Evolutionary conservation across 2,113 vertebrate genomes (phyloP).

Genomic region (Barnardius zonarius): DNA sequence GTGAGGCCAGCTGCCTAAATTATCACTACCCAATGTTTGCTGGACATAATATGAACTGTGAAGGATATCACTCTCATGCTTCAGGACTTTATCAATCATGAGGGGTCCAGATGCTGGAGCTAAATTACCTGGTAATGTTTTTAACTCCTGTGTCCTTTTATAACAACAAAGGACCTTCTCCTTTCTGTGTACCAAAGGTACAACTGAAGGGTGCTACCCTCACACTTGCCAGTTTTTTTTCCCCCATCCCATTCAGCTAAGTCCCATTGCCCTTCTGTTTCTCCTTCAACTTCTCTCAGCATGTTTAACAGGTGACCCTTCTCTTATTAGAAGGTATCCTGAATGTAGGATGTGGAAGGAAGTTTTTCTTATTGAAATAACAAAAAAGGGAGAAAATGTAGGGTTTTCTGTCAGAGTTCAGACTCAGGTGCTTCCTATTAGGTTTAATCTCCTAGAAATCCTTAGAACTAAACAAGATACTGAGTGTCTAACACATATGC

Average conservation of each 20-base stretch:
- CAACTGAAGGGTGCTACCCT: neutral
- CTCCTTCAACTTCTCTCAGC: neutral
- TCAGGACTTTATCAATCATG: neutral
- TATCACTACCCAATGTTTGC: rapidly evolving
- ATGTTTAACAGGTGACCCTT: neutral
- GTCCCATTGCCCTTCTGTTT: neutral
- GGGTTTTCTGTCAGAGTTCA: neutral
- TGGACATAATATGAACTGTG: neutral
- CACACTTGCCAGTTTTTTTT: rapidly evolving
- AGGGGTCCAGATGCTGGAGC: neutral
- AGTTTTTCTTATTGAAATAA: neutral
- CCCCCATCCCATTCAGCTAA: neutral
- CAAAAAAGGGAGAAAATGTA: neutral
- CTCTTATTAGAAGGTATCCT: neutral
- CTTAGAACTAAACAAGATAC: neutral
- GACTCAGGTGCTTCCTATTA: neutral
- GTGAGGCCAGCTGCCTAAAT: neutral
- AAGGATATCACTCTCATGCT: neutral
- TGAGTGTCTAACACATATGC: neutral
- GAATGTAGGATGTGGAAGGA: neutral
- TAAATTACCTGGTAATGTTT: neutral
- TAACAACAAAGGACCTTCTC: neutral
- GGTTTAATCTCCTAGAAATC: neutral
- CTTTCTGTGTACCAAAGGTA: neutral
- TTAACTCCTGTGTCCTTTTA: neutral